Conservation (phyloP, 2,888 invertebrate species). For the Watsonalla cultraria region DNA sequence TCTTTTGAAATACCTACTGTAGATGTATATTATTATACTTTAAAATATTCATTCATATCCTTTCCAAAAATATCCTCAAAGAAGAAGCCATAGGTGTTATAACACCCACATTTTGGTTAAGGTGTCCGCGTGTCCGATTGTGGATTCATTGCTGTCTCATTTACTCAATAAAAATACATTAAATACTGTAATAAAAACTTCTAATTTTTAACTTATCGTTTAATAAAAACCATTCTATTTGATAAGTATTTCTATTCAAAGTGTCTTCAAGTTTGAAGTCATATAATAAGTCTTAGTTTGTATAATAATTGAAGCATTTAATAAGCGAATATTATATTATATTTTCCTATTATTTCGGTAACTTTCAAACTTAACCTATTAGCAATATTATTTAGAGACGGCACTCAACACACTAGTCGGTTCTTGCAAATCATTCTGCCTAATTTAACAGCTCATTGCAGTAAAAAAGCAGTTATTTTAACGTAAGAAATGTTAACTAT, state of each 20-base stretch:
- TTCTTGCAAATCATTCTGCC: conserved; percentile 53
- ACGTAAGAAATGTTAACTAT: no score
- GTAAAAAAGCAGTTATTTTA: conserved; percentile 5
- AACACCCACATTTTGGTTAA: no score
- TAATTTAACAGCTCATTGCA: conserved; percentile 46
- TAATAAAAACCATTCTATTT: not conserved
- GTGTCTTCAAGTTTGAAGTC: no score
- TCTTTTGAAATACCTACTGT: no score
- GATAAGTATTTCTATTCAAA: not conserved
- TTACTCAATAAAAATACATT: not conserved
- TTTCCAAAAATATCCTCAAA: no score
- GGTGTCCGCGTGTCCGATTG: no score
- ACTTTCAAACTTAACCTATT: conserved; percentile 54
- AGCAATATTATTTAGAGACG: conserved; percentile 41
- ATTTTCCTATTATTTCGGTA: conserved; percentile 28
- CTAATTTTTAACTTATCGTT: not conserved
- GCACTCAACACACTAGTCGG: conserved; percentile 18
- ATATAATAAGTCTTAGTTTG: no score
- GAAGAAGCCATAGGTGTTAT: no score
- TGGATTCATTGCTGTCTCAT: not conserved
- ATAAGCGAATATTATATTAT: no score
- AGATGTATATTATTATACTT: no score
- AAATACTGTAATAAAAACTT: not conserved
- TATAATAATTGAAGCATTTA: no score
- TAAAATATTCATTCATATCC: no score